Conservation (phyloP, 1,140 invertebrate genomes). For the Nymphalis io region DNA sequence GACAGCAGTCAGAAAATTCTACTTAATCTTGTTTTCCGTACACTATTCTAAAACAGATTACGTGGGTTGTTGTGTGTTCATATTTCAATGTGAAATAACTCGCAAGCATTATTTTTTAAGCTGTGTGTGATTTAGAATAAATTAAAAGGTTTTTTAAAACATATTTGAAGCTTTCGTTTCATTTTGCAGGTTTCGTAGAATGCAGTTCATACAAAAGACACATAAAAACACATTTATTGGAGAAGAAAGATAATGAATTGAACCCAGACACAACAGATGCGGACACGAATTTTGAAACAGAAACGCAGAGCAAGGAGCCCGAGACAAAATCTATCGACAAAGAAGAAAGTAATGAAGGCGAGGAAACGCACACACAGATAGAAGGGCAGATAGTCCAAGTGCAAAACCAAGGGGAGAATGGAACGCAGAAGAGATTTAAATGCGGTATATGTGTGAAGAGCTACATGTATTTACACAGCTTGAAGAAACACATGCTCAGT, state of each 20-base stretch:
- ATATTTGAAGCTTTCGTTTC: too few relatives aligned
- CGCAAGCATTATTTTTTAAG: too few relatives aligned
- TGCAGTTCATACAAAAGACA: conserved; percentile 75
- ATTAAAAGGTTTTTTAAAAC: too few relatives aligned
- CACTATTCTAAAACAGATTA: too few relatives aligned
- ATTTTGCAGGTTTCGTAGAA: conserved; percentile 66
- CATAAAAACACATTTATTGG: conserved; percentile 63
- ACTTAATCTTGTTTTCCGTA: too few relatives aligned
- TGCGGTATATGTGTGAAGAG: conserved; percentile 90
- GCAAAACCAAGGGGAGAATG: conserved; percentile 33
- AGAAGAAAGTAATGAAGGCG: conserved; percentile 2
- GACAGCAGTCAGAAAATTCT: too few relatives aligned
- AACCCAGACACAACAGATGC: conserved; percentile 7
- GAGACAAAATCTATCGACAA: conserved; percentile 23
- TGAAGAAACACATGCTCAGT: conserved; percentile 87
- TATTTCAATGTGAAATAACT: too few relatives aligned
- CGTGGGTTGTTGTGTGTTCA: too few relatives aligned
- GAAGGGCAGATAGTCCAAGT: conserved; percentile 9
- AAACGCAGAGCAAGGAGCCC: conserved; percentile 8
- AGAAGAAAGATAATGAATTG: conserved; percentile 45
- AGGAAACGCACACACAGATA: conserved; percentile 24
- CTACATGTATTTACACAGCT: conserved; percentile 89
- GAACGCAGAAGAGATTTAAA: conserved; percentile 82
- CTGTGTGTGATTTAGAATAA: too few relatives aligned
- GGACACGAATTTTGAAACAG: conserved; percentile 38